These are phyloP conservation scores for Eunapius fragilis DNA, from an alignment of 37 sponge, comb jelly and placozoan species.

Conservation along the genomic window DNA sequence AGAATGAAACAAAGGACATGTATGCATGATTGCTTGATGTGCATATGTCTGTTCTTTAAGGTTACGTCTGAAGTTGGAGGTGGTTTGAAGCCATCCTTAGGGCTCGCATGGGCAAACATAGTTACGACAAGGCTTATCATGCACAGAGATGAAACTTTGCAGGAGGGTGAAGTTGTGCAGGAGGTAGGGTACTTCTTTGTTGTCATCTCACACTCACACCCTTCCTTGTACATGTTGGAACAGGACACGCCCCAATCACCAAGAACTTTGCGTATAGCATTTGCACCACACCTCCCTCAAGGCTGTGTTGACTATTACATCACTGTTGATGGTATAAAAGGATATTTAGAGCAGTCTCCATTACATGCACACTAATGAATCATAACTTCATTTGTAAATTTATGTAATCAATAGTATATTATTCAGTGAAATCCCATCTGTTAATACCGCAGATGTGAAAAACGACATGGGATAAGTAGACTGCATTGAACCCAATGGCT, in stretches of 20 bases:
- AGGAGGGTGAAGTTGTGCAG: background rate
- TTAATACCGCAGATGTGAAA: conserved; percentile 57
- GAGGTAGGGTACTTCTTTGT: background rate
- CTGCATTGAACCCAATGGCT: conserved; percentile 69
- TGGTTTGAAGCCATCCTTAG: conserved; percentile 70
- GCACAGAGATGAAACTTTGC: conserved; percentile 50
- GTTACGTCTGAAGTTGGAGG: conserved; percentile 26
- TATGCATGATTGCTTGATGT: no score
- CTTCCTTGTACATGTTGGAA: background rate
- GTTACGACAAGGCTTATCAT: conserved; percentile 67
- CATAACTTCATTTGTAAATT: no score
- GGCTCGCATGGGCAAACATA: conserved; percentile 78
- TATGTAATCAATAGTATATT: no score
- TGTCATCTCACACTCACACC: background rate
- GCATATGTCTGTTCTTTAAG: background rate
- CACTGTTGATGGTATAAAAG: conserved; percentile 57
- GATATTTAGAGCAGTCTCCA: background rate
- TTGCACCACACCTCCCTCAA: conserved; percentile 84
- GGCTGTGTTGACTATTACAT: conserved; percentile 59
- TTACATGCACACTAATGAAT: no score
- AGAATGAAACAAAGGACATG: background rate
- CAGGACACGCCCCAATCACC: background rate
- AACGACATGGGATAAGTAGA: conserved; percentile 28
- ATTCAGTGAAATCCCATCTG: conserved; percentile 15
- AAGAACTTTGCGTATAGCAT: conserved; percentile 51